These are phyloP conservation scores for Pollenia angustigena DNA, from an alignment of 2,888 invertebrate species.

Conservation along the genomic window DNA sequence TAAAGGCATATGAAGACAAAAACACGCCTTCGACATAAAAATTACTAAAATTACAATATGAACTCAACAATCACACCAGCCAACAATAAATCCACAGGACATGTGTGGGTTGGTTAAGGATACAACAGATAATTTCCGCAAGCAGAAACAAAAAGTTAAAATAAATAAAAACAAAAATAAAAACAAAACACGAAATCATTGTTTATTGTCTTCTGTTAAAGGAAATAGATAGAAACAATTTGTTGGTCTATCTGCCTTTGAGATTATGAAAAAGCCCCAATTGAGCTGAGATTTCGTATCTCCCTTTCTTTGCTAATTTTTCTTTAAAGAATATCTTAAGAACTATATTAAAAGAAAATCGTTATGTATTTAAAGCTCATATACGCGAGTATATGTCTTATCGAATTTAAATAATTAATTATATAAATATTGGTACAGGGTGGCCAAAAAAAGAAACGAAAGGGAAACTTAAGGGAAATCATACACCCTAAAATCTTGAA, in stretches of 20 bases:
- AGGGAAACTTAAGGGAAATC: too few species aligned
- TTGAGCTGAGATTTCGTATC: slow-evolving; percentile 12
- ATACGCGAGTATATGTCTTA: background rate
- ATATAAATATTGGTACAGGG: too few species aligned
- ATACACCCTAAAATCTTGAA: too few species aligned
- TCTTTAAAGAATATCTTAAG: background rate
- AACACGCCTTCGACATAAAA: slow-evolving; percentile 63
- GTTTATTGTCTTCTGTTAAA: slow-evolving; percentile 52
- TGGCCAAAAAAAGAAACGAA: too few species aligned
- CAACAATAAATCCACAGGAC: background rate
- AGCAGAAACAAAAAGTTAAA: slow-evolving; percentile 2
- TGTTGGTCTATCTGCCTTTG: slow-evolving; percentile 51
- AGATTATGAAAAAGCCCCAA: slow-evolving; percentile 52
- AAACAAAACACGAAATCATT: slow-evolving; percentile 51
- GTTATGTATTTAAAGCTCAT: background rate
- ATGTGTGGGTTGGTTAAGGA: background rate
- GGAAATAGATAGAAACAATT: slow-evolving; percentile 55
- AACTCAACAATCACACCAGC: slow-evolving; percentile 32
- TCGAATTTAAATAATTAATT: too few species aligned
- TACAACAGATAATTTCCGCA: background rate
- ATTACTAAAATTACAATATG: slow-evolving; percentile 43
- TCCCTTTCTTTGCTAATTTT: background rate
- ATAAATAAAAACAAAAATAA: slow-evolving; percentile 50
- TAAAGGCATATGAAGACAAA: slow-evolving; percentile 41
- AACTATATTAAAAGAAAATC: background rate